Conservation (phyloP, 2,113 vertebrate species). For the Lagopus leucura region DNA sequence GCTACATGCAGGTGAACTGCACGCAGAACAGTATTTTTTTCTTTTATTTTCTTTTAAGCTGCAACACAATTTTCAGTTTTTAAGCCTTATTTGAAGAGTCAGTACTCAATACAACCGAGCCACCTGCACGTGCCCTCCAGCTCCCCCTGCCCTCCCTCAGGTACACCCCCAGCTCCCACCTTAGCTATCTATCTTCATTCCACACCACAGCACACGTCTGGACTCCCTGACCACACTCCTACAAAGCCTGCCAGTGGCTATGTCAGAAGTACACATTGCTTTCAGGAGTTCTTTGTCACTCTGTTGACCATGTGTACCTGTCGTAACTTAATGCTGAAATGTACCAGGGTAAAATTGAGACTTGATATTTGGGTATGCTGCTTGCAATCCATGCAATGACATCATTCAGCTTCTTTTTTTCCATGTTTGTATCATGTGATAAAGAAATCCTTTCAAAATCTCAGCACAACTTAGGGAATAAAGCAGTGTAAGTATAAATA, state of each 20-base stretch:
- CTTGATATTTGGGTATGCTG: neutral
- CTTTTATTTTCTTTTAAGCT: neutral
- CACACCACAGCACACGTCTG: fast-evolving
- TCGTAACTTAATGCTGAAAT: neutral
- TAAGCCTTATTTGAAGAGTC: neutral
- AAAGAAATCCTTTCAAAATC: neutral
- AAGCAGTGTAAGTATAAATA: neutral
- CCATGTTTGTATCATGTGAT: constrained; percentile 30
- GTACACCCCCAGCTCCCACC: neutral
- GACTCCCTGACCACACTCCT: neutral
- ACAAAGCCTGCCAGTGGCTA: neutral
- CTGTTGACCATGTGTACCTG: neutral
- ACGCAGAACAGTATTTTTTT: neutral
- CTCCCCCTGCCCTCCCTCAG: neutral
- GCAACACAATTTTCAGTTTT: neutral
- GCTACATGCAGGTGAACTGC: neutral
- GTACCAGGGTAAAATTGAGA: neutral
- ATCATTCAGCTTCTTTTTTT: neutral
- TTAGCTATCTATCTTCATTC: neutral
- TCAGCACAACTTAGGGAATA: constrained; percentile 19
- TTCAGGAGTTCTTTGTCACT: neutral
- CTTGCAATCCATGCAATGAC: neutral
- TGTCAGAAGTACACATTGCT: fast-evolving
- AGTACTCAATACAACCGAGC: neutral
- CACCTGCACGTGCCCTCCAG: neutral